Base-by-base conservation (phyloP, 2,113 vertebrate species). In the Callorhinus ursinus region DNA sequence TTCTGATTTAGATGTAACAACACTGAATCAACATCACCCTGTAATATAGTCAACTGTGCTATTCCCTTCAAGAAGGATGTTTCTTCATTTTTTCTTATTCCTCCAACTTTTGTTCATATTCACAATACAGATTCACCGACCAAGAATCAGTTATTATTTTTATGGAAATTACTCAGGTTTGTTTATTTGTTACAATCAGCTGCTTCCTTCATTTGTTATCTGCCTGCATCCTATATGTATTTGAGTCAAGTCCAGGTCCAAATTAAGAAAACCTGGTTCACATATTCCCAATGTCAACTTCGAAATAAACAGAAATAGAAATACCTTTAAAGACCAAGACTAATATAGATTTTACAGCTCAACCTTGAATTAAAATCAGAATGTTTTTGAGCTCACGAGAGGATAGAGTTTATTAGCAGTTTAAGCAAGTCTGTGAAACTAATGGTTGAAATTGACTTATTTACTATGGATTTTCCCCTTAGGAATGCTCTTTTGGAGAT, bases 391-490 rank as follows among this genome's bases (percentile, higher is more conserved):
- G 28, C 42, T 88, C 5, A 33, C 14, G 15, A 74, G 9, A 74
- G 13, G n/a, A 63, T 59, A 49, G 63, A 49, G 0, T 88, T 87
- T 87, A 87, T 28, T 93, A 63, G 14, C 14, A 95, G 1, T 89
- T 93, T 96, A 91, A 96, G 9, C 7, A 80, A 77, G 11, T 95
- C 59, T 81, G 36, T 74, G 33, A 96, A 96, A 89, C 3, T 65
- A 92, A 92, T n/a, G 9, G 4, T 83, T 79, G 18, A 74, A 94
- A 86, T 42, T 67, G 15, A 86, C 4, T 89, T 84, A 80, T 69
- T 76, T 90, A 55, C 21, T 46, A 55, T 16, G 65, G 31, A 79
- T 94, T 21, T 4, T 21, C 2, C 36, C 10, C 16, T 8, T 0
- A 84, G n/a, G 2, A 76, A 61, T 24, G 6, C 7, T 51, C 4